phyloP scores from a whole-genome alignment of 2,797 vertebrate genomes.

The Echiichthys vipera region DNA sequence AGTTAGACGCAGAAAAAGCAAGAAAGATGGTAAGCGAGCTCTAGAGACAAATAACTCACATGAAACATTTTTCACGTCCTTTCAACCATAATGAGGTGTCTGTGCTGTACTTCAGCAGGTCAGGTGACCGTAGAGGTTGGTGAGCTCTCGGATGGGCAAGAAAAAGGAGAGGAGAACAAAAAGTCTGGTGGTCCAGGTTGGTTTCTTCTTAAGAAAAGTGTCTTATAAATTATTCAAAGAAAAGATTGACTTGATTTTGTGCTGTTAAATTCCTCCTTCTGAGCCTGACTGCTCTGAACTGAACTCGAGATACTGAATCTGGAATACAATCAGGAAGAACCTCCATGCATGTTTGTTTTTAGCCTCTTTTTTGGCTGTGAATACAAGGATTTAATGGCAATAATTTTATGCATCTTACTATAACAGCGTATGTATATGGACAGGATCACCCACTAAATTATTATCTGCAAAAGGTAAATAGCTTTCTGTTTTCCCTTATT shows the following conservation, averaged over 20 bases:
- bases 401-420: too few relatives aligned
- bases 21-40: slow-evolving; percentile 77
- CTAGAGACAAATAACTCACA: background rate
- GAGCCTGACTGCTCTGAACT: background rate
- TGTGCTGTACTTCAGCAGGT: slow-evolving; percentile 70
- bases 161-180: slow-evolving; percentile 85
- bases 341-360: background rate
- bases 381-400: background rate
- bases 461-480: background rate
- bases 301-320: background rate
- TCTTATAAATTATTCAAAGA: background rate
- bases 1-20: slow-evolving; percentile 79
- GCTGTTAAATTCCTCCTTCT: background rate
- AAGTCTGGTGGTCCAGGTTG: slow-evolving; percentile 91
- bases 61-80: background rate
- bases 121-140: slow-evolving; percentile 89
- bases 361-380: background rate
- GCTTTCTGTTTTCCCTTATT: background rate
- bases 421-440: background rate
- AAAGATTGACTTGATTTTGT: background rate
- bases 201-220: background rate
- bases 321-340: background rate
- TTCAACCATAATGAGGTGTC: background rate
- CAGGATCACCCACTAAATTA: background rate
- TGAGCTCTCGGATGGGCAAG: slow-evolving; percentile 87